A percentile compares a stretch with the other conserved stretches of the same genome.
Evolutionary conservation across 2,888 invertebrate genomes (phyloP).

Genomic region (Lacanobia wlatinum): DNA sequence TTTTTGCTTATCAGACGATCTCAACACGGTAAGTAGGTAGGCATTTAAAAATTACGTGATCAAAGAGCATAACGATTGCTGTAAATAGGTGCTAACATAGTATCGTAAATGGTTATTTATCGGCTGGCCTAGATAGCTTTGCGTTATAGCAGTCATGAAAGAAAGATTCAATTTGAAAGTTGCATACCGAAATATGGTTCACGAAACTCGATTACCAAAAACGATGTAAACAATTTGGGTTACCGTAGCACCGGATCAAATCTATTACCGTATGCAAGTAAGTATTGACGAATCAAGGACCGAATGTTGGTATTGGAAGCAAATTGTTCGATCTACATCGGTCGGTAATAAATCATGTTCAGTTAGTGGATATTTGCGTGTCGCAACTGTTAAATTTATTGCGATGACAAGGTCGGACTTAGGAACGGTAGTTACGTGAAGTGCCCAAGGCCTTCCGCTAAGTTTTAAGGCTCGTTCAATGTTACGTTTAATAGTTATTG

Average conservation of each 20-base stretch:
- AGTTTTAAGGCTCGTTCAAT: constrained; percentile 52
- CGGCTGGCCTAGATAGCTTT: constrained; percentile 16
- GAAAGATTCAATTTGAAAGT: constrained; percentile 63
- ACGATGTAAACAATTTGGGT: constrained; percentile 76
- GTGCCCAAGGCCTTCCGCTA: constrained; percentile 59
- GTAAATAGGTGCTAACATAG: constrained; percentile 26
- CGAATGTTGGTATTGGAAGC: constrained; percentile 64
- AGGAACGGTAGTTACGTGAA: constrained; percentile 63
- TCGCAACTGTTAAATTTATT: constrained; percentile 84
- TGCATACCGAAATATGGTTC: constrained; percentile 55
- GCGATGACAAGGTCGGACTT: constrained; percentile 80
- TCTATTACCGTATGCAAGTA: constrained; percentile 70
- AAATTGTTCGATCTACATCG: constrained; percentile 74
- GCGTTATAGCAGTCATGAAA: constrained; percentile 34
- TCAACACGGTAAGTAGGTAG: constrained; percentile 30
- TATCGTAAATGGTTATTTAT: constrained; percentile 30
- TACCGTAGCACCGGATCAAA: constrained; percentile 58
- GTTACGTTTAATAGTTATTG: constrained; percentile 42
- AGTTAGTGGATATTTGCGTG: constrained; percentile 87
- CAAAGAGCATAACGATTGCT: constrained; percentile 24
- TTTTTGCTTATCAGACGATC: constrained; percentile 59
- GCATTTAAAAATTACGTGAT: constrained; percentile 51
- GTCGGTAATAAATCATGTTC: constrained; percentile 81
- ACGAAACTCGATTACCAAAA: constrained; percentile 79
- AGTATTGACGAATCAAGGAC: constrained; percentile 63